phyloP scores from a whole-genome alignment of 2,113 vertebrate species.

The Semicossyphus pulcher region DNA sequence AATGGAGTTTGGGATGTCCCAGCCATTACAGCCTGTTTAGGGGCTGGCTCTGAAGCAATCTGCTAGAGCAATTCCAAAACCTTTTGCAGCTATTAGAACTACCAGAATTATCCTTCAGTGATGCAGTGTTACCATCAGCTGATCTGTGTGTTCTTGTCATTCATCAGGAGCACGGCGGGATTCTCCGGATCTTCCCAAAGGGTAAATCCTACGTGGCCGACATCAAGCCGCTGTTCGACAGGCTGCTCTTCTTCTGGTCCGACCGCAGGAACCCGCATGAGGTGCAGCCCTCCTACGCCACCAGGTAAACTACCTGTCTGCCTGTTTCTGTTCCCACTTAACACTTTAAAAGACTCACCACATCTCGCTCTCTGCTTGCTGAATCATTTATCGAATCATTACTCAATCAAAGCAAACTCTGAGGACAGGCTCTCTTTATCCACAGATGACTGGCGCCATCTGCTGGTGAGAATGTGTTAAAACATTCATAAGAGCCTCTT shows the following conservation, averaged over 20 bases:
- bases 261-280: constrained; percentile 96
- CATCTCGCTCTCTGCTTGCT: too few species aligned
- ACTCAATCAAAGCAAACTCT: too few species aligned
- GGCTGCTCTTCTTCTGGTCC: constrained; percentile 96
- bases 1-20: too few species aligned
- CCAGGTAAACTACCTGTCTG: constrained; percentile 81
- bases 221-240: constrained; percentile 93
- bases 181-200: constrained; percentile 94
- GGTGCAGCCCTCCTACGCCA: constrained; percentile 93
- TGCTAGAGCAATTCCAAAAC: too few species aligned
- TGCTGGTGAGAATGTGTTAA: not conserved
- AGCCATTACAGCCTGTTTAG: too few species aligned
- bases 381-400: too few species aligned
- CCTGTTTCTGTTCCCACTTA: too few species aligned
- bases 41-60: too few species aligned
- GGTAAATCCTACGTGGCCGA: constrained; percentile 91
- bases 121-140: not conserved
- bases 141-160: not conserved
- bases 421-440: not conserved
- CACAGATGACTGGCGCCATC: not conserved
- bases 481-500: too few species aligned
- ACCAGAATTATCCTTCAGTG: too few species aligned
- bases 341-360: too few species aligned
- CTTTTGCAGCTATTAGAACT: too few species aligned
- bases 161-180: constrained; percentile 89